Evolutionary conservation across 2,797 vertebrate species (phyloP).

Genomic region (Cheirogaleus major): DNA sequence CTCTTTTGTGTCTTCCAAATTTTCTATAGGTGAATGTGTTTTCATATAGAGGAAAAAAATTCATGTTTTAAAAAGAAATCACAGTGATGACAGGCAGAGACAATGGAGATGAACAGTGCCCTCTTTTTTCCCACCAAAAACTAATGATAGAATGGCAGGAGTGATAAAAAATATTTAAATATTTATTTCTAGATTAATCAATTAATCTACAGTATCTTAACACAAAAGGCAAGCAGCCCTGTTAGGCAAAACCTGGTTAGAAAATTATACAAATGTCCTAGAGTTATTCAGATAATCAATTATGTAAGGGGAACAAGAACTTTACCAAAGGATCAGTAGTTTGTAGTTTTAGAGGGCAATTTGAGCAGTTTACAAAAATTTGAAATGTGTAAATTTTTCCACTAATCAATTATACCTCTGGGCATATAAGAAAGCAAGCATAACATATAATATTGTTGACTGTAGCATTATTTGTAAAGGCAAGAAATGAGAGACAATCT

Average conservation of each 20-base stretch:
- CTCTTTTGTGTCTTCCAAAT: background rate
- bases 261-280: background rate
- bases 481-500: background rate
- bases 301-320: background rate
- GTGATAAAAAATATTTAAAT: background rate
- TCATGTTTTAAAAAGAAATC: slow-evolving; percentile 17
- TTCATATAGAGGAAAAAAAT: background rate
- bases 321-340: background rate
- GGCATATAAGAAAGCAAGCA: background rate
- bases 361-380: background rate
- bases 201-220: background rate
- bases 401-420: background rate
- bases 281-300: background rate
- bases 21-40: background rate
- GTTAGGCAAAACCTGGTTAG: background rate
- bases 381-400: background rate
- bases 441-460: background rate
- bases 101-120: background rate
- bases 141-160: background rate
- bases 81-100: background rate
- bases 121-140: background rate
- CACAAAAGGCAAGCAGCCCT: background rate
- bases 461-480: background rate
- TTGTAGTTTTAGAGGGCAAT: background rate
- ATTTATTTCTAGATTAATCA: background rate